phyloP scores from a whole-genome alignment of 2,113 vertebrate species.

The Illadopsis cleaveri region DNA sequence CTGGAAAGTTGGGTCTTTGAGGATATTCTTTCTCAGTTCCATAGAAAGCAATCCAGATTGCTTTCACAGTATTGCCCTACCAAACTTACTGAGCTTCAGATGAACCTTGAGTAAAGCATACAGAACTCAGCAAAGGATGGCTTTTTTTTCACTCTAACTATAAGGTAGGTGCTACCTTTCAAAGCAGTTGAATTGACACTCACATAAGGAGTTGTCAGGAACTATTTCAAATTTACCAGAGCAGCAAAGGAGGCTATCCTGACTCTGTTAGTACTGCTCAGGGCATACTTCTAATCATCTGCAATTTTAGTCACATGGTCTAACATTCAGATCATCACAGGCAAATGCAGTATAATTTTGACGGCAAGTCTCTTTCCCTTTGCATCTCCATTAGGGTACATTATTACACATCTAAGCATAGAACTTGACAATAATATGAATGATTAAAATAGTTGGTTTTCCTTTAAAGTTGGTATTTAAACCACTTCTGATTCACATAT shows the following conservation, averaged over 20 bases:
- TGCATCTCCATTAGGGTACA: background rate
- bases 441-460: background rate
- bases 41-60: background rate
- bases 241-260: background rate
- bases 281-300: background rate
- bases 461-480: background rate
- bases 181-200: background rate
- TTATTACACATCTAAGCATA: background rate
- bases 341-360: background rate
- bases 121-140: background rate
- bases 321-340: background rate
- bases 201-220: background rate
- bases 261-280: background rate
- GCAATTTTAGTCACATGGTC: background rate
- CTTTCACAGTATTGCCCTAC: background rate
- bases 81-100: background rate
- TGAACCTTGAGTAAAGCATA: background rate
- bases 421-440: background rate
- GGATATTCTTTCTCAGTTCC: background rate
- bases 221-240: background rate
- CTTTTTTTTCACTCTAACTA: background rate
- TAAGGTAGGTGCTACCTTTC: background rate
- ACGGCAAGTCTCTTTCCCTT: background rate
- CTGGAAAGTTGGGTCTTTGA: background rate
- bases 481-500: background rate